Percentiles rank a stretch among this genome's conserved stretches.
phyloP scores from a whole-genome alignment of 2,797 vertebrate species.

The Anguilla pacifica region DNA sequence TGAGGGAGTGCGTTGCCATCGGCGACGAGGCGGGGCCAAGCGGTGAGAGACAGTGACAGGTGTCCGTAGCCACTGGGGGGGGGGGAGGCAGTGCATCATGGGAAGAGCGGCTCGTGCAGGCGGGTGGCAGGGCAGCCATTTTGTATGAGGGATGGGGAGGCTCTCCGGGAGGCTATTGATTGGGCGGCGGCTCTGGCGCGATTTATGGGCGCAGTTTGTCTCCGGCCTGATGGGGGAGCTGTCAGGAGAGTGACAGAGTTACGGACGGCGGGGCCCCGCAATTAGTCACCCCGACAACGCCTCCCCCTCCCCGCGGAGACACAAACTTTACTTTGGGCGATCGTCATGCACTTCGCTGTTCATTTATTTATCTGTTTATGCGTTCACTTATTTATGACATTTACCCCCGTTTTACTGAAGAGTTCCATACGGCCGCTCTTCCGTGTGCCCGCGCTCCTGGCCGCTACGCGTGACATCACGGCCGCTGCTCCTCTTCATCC shows the following conservation, averaged over 20 bases:
- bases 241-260: constrained; percentile 70
- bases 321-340: not conserved
- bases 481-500: no score
- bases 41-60: not conserved
- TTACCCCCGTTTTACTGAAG: no score
- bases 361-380: not conserved
- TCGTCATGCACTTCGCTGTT: not conserved
- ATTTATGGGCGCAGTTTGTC: constrained; percentile 72
- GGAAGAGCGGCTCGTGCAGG: not conserved
- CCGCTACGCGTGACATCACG: no score
- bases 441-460: no score
- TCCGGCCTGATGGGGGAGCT: constrained; percentile 67
- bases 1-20: not conserved
- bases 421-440: no score
- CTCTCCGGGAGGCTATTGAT: constrained; percentile 67
- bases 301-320: constrained; percentile 35
- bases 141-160: constrained; percentile 65
- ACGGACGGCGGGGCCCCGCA: constrained; percentile 64
- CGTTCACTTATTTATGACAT: not conserved
- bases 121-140: constrained; percentile 16
- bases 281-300: constrained; percentile 58
- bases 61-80: not conserved
- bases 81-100: not conserved
- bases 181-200: constrained; percentile 55
- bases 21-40: not conserved